phyloP scores from a whole-genome alignment of 2,797 vertebrate genomes.

The Sebastes itinus region DNA sequence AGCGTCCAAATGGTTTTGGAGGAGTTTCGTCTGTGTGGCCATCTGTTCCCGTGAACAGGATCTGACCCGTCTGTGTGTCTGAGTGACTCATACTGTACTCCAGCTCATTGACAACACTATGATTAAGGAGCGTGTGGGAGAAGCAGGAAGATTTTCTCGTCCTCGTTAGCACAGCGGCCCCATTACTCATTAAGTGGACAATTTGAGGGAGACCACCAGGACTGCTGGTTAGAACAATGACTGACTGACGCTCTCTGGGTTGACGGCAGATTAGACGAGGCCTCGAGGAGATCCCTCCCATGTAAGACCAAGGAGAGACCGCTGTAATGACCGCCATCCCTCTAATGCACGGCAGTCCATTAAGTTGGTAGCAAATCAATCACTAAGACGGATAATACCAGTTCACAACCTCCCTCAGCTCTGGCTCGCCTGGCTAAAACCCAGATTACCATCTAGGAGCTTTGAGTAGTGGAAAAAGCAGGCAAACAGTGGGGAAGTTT shows the following conservation, averaged over 20 bases:
- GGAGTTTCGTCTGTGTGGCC: not conserved
- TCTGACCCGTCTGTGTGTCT: conserved; percentile 38
- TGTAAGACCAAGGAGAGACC: conserved; percentile 42
- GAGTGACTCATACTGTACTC: conserved; percentile 42
- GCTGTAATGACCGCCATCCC: conserved; percentile 19
- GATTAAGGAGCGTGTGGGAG: conserved; percentile 37
- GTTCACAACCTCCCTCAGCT: conserved; percentile 46
- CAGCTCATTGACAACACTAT: conserved; percentile 39
- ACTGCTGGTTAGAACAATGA: conserved; percentile 27
- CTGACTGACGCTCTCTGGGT: conserved; percentile 20
- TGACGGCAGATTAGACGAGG: conserved; percentile 30
- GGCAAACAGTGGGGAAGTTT: conserved; percentile 22
- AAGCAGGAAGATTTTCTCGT: conserved; percentile 19
- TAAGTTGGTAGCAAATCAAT: conserved; percentile 58
- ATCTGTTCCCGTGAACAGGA: conserved; percentile 38
- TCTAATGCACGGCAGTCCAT: conserved; percentile 42
- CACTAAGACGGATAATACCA: conserved; percentile 63
- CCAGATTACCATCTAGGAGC: conserved; percentile 46
- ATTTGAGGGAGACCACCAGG: conserved; percentile 60
- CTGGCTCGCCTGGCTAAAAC: conserved; percentile 36
- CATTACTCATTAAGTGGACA: conserved; percentile 33
- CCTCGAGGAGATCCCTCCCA: conserved; percentile 57
- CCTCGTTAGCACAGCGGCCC: conserved; percentile 4
- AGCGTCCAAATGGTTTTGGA: conserved; percentile 41
- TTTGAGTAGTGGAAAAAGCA: conserved; percentile 16